A percentile compares a stretch with the other conserved stretches of the same genome.
Conservation (phyloP, 92 coral and sea anemone species). For the Porites rus region DNA sequence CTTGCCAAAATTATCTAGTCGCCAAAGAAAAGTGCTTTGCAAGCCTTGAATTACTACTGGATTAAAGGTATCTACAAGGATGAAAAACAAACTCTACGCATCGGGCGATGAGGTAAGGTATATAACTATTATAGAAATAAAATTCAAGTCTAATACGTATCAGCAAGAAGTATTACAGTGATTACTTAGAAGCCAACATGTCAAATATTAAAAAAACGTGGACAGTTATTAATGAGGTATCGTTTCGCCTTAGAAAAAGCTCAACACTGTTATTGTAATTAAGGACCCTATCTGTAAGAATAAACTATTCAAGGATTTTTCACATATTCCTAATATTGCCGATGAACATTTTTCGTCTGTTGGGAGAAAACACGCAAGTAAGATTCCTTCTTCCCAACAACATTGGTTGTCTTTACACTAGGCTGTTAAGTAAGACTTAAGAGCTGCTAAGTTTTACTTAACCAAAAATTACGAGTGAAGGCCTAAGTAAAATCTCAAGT, state of each 20-base stretch:
- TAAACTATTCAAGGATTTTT: no score
- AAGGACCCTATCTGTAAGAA: not conserved
- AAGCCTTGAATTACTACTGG: slow-evolving; percentile 38
- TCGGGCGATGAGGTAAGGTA: slow-evolving; percentile 23
- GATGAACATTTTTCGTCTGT: not conserved
- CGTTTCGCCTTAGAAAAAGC: not conserved
- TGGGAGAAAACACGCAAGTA: no score
- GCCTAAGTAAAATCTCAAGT: no score
- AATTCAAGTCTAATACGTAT: not conserved
- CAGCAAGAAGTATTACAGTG: not conserved
- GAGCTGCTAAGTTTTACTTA: no score
- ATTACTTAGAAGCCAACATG: not conserved
- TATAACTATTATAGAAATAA: not conserved
- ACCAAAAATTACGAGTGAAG: no score
- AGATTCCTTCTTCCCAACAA: no score
- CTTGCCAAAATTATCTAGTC: not conserved
- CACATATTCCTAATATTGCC: not conserved
- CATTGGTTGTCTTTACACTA: no score
- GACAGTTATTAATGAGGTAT: not conserved
- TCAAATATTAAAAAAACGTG: not conserved
- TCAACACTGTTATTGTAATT: not conserved
- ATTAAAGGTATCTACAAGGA: slow-evolving; percentile 2
- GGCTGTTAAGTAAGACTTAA: no score
- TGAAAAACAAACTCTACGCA: slow-evolving; percentile 21
- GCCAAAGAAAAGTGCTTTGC: slow-evolving; percentile 22